phyloP scores from a whole-genome alignment of 2,113 vertebrate species.

The Nyctibius bracteatus region DNA sequence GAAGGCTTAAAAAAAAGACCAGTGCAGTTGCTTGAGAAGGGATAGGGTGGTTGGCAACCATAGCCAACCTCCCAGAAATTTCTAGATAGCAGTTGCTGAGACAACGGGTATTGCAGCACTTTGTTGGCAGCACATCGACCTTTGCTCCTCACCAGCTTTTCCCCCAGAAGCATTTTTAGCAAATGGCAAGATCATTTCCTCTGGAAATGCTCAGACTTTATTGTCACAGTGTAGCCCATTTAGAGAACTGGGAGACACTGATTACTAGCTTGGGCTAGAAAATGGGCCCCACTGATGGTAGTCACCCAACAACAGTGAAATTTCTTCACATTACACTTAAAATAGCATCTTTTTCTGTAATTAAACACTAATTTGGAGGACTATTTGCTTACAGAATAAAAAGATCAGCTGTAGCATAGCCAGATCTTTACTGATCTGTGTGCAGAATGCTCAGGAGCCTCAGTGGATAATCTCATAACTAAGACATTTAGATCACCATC shows the following conservation, averaged over 20 bases:
- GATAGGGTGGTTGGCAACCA: not conserved
- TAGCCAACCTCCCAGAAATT: not conserved
- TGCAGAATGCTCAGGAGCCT: not conserved
- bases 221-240: too few species aligned
- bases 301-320: not conserved
- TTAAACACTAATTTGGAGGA: not conserved
- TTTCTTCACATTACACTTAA: not conserved
- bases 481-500: too few species aligned
- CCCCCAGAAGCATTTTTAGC: not conserved
- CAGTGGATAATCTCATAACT: accelerated
- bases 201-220: not conserved
- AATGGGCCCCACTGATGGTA: not conserved
- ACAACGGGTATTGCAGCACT: not conserved
- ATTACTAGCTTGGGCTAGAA: not conserved
- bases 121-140: accelerated
- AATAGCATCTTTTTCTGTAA: not conserved
- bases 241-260: not conserved
- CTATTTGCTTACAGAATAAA: too few species aligned
- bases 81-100: not conserved
- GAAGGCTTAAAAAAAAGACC: not conserved
- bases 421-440: not conserved
- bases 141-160: not conserved
- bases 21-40: not conserved
- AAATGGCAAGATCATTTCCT: not conserved
- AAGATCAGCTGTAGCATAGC: not conserved